phyloP scores from a whole-genome alignment of 1,140 invertebrate genomes.

The Drosophila cardini region DNA sequence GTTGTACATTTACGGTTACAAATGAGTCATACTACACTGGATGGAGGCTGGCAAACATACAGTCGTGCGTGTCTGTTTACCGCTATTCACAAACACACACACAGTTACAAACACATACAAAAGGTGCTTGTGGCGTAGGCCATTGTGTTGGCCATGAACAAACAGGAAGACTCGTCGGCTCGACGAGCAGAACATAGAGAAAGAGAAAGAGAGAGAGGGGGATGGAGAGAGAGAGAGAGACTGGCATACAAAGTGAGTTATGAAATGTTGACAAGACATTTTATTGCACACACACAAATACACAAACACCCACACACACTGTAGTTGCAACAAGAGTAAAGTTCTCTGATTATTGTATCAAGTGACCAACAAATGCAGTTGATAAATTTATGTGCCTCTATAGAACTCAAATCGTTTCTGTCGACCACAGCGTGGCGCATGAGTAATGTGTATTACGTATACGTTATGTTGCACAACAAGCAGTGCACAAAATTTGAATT shows the following conservation, averaged over 20 bases:
- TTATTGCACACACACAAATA: constrained; percentile 60
- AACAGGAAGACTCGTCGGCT: constrained; percentile 50
- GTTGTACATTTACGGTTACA: constrained; percentile 67
- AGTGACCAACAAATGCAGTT: constrained; percentile 50
- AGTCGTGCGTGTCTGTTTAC: constrained; percentile 70
- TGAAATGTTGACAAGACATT: constrained; percentile 83
- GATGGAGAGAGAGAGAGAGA: neutral
- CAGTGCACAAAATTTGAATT: constrained; percentile 32
- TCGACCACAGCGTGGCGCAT: constrained; percentile 9
- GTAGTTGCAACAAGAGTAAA: constrained; percentile 63
- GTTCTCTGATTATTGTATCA: constrained; percentile 77
- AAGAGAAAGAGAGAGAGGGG: neutral
- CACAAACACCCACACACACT: constrained; percentile 23
- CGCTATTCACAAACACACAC: constrained; percentile 52
- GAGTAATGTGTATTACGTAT: constrained; percentile 39
- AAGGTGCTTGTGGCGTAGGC: constrained; percentile 52
- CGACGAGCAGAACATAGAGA: neutral
- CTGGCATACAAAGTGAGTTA: constrained; percentile 74
- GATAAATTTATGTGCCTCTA: constrained; percentile 35
- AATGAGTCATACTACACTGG: constrained; percentile 61
- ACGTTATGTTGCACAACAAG: constrained; percentile 21
- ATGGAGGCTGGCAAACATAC: constrained; percentile 64
- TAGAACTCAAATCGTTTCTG: constrained; percentile 11
- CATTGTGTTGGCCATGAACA: constrained; percentile 72
- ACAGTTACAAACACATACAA: neutral